phyloP scores from a whole-genome alignment of 1,140 invertebrate species.

The Atta texana region DNA sequence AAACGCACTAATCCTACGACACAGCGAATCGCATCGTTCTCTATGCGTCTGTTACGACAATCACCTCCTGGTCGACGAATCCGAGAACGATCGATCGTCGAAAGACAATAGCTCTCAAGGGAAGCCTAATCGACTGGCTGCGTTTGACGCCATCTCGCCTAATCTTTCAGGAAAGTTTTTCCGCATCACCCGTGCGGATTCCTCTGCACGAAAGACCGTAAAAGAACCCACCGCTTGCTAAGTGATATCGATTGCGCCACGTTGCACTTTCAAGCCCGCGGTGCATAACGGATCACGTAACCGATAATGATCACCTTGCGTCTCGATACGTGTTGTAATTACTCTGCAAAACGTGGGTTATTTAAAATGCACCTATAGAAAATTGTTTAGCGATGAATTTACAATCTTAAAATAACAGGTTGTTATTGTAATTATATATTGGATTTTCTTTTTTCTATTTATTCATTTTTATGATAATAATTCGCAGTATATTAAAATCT shows the following conservation, averaged over 20 bases:
- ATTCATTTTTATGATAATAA: background rate
- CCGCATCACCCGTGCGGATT: constrained; percentile 9
- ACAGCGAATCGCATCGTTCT: background rate
- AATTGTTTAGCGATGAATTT: background rate
- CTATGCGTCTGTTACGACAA: background rate
- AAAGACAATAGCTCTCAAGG: constrained; percentile 23
- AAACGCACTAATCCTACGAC: constrained; percentile 22
- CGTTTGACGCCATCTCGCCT: constrained; percentile 28
- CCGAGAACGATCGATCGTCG: constrained; percentile 32
- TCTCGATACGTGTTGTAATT: constrained; percentile 23
- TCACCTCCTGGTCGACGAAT: background rate
- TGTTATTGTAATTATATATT: constrained; percentile 11
- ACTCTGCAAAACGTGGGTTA: background rate
- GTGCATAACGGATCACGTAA: constrained; percentile 58
- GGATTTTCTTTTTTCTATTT: background rate
- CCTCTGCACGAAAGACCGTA: constrained; percentile 1
- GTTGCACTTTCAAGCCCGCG: constrained; percentile 33
- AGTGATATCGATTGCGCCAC: constrained; percentile 59
- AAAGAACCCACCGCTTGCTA: constrained; percentile 18
- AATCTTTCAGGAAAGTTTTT: constrained; percentile 39
- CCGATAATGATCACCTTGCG: constrained; percentile 43
- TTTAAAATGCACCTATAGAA: background rate
- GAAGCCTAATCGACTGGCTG: constrained; percentile 20
- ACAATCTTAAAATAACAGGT: constrained; percentile 5
- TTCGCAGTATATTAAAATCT: background rate